Evolutionary conservation across 2,113 vertebrate genomes (phyloP).

Genomic region (Tetraodon nigroviridis): DNA sequence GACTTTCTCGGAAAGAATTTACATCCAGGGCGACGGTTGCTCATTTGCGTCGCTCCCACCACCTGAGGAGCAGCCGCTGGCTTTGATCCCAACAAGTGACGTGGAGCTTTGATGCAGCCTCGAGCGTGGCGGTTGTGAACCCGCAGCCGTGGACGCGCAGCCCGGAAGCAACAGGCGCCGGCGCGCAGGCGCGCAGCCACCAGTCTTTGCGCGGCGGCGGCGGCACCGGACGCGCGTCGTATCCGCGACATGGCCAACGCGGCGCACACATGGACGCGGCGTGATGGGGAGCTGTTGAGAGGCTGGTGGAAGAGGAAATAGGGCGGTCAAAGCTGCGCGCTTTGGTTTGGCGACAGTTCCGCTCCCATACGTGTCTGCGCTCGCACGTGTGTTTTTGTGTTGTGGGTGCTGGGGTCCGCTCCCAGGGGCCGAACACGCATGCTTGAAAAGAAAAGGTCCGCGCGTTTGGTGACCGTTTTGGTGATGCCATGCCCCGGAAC

Average conservation of each 20-base stretch:
- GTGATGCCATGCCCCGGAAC: conserved; percentile 95
- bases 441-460: conserved; percentile 35
- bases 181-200: background rate
- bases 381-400: conserved; percentile 15
- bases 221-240: background rate
- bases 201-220: background rate
- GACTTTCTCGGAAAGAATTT: conserved; percentile 22
- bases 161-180: conserved; percentile 47
- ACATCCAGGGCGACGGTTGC: conserved; percentile 4
- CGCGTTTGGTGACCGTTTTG: conserved; percentile 68
- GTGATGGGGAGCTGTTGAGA: conserved; percentile 24
- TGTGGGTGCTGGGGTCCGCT: conserved; percentile 1
- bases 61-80: background rate
- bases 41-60: conserved; percentile 27
- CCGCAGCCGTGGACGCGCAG: background rate
- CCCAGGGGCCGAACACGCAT: conserved; percentile 44
- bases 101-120: background rate
- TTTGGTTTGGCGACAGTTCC: conserved; percentile 12
- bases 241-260: background rate
- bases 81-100: too few relatives aligned
- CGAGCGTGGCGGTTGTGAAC: background rate
- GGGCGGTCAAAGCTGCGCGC: conserved; percentile 39
- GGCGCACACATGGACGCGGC: background rate
- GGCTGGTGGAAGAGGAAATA: conserved; percentile 28
- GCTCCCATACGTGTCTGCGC: background rate